A percentile compares a stretch with the other conserved stretches of the same genome.
These are phyloP conservation scores for Aethina tumida DNA, from an alignment of 1,140 invertebrate genomes.

Conservation along the genomic window DNA sequence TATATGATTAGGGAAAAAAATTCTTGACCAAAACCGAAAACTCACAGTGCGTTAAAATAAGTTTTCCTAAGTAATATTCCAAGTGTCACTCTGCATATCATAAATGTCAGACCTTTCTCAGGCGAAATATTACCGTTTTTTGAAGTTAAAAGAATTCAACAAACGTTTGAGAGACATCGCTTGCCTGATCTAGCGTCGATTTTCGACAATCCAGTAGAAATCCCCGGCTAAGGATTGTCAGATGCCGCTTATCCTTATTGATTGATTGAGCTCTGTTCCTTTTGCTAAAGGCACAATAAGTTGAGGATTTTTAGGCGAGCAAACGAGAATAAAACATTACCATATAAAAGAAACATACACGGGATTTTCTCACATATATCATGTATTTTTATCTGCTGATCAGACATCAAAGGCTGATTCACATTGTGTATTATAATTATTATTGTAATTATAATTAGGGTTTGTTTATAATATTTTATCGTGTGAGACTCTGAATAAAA, in stretches of 20 bases:
- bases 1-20: no score
- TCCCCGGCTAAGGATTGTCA: slow-evolving; percentile 20
- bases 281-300: slow-evolving; percentile 6
- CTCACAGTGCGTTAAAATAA: no score
- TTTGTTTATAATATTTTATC: no score
- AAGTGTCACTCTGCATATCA: slow-evolving; percentile 14
- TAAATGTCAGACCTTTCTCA: slow-evolving; percentile 23
- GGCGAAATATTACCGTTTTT: slow-evolving; percentile 2
- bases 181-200: slow-evolving; percentile 17
- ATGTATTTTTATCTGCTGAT: no score
- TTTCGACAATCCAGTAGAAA: slow-evolving; percentile 21
- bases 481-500: no score
- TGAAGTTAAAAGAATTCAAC: slow-evolving; percentile 6
- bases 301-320: slow-evolving; percentile 9
- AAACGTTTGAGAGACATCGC: slow-evolving; percentile 17
- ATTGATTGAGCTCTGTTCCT: slow-evolving; percentile 16
- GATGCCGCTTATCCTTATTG: slow-evolving; percentile 21
- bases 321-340: slow-evolving; percentile 16
- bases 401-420: no score
- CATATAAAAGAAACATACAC: slow-evolving; percentile 20
- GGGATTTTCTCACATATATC: no score
- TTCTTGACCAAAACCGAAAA: no score
- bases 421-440: no score
- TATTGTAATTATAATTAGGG: no score
- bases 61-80: slow-evolving; percentile 2